phyloP scores from a whole-genome alignment of 2,113 vertebrate species.

The Mus pahari region DNA sequence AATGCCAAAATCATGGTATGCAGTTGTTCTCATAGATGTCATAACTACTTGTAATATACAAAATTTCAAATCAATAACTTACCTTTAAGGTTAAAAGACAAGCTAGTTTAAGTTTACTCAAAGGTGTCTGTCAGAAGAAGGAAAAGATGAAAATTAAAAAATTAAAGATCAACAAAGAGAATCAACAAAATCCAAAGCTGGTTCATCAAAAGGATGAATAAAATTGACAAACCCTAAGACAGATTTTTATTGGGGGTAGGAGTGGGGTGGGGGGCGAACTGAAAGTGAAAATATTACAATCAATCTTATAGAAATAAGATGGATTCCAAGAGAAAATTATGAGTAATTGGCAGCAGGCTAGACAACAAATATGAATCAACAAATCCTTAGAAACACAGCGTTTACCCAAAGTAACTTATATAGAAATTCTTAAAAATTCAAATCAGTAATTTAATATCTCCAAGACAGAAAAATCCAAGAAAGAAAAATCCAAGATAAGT shows the following conservation, averaged over 20 bases:
- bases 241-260: background rate
- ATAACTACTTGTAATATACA: background rate
- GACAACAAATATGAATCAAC: background rate
- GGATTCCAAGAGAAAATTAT: background rate
- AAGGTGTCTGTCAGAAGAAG: background rate
- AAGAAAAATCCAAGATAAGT: conserved; percentile 42
- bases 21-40: background rate
- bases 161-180: conserved; percentile 7
- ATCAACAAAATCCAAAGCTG: background rate
- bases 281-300: background rate
- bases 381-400: conserved; percentile 29
- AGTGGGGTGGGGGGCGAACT: background rate
- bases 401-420: conserved; percentile 20
- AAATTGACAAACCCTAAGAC: background rate
- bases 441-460: conserved; percentile 23
- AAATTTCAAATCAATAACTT: conserved; percentile 16
- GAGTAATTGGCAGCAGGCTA: conserved; percentile 29
- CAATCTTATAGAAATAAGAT: conserved; percentile 40
- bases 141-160: conserved; percentile 2
- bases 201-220: background rate
- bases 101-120: background rate
- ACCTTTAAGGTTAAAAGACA: background rate
- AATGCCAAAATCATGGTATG: background rate
- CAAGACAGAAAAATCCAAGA: conserved; percentile 45
- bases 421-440: conserved; percentile 19